Evolutionary conservation across 2,113 vertebrate species (phyloP).

Genomic region (Nesogale talazaci): DNA sequence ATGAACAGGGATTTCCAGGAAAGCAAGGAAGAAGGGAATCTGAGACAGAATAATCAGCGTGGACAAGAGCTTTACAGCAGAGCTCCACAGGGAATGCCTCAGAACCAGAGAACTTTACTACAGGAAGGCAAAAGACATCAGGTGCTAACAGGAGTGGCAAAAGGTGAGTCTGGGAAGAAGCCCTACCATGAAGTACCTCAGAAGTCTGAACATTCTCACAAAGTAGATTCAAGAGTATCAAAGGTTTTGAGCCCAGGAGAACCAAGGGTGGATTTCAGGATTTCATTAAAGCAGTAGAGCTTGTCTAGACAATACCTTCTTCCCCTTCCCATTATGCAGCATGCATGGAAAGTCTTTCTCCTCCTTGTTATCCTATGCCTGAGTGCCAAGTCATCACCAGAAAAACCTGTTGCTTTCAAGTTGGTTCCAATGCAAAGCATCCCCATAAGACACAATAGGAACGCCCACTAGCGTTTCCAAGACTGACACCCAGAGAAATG

Average conservation of each 20-base stretch:
- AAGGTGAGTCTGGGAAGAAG: too few species aligned
- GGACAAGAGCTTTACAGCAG: too few species aligned
- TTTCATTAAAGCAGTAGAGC: background rate
- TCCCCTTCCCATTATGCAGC: accelerated
- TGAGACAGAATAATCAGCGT: too few species aligned
- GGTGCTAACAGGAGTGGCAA: too few species aligned
- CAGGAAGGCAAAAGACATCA: too few species aligned
- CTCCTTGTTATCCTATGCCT: background rate
- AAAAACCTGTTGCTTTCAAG: background rate
- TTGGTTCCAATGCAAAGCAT: background rate
- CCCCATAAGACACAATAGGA: background rate
- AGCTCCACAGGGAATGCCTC: too few species aligned
- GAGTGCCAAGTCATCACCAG: background rate
- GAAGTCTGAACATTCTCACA: background rate
- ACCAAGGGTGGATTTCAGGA: background rate
- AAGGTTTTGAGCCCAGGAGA: background rate
- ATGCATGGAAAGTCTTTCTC: background rate
- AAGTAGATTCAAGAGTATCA: too few species aligned
- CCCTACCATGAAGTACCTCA: background rate
- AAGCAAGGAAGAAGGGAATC: too few species aligned
- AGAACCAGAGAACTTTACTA: too few species aligned
- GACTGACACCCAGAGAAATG: background rate
- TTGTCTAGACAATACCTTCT: background rate
- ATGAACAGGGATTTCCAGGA: too few species aligned
- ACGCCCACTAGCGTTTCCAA: background rate